Base-by-base conservation (phyloP, 2,797 vertebrate genomes). In the Falco concolor region DNA sequence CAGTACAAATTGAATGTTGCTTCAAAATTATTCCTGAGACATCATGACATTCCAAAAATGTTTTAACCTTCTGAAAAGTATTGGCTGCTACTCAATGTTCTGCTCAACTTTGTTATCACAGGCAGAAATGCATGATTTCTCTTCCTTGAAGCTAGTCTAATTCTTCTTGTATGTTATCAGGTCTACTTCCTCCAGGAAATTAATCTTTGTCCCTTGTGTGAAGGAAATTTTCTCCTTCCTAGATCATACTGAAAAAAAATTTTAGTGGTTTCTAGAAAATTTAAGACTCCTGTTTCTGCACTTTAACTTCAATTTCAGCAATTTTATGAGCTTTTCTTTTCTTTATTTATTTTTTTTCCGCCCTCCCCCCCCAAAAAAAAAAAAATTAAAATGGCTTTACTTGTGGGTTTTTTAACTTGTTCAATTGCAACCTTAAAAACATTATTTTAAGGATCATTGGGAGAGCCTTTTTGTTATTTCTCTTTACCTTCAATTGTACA, bases 131-230 rank as follows among this genome's bases (percentile, higher is more conserved):
- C 61, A 30, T 44, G 63, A 49, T 73, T 89, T 93, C 82, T 80
- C 42, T 91, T 91, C 75, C 75, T 82, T 69, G 42, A 84, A 95
- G 75, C 13, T 56, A n/a, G 59, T 89, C 27, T 80, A 68, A 56
- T 85, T 94, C 79, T 84, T 63, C 25, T 79, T 70, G 52, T 1
- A 1, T 34, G 23, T 79, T 87, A 44, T 34, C 61, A 79, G 47
- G 63, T 65, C 68, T 89, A 44, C 47, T 91, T 85, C 63, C 56
- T 89, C 38, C 64, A 83, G 79, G 52, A 96, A 95, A 91, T 83
- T 70, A 80, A 77, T 83, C 76, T 84, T 93, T 83, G 44, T 80
- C 80, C 44, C 34, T n/a, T 44, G 91, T 80, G 49, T 60, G 69
- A 90, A 87, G 52, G 52, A 85, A 89, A 50, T 69, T 61, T 82